phyloP scores from a whole-genome alignment of 2,113 vertebrate species.

The Capreolus pygargus region DNA sequence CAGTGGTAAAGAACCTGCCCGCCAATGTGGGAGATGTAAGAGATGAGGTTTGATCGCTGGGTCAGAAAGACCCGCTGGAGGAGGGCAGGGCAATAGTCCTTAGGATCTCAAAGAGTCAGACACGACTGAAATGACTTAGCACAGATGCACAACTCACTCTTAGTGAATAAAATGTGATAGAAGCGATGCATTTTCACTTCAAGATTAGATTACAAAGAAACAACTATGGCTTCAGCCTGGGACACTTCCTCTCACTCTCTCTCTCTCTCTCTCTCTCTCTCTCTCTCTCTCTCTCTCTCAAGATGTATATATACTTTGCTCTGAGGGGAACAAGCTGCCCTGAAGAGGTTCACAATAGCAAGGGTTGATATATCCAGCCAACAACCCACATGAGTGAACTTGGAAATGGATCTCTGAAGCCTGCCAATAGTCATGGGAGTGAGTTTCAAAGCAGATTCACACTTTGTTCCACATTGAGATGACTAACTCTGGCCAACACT shows the following conservation, averaged over 20 bases:
- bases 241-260: too few species aligned
- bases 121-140: neutral
- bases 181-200: neutral
- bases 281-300: neutral
- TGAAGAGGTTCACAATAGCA: neutral
- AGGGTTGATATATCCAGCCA: neutral
- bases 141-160: neutral
- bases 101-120: neutral
- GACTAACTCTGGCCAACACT: neutral
- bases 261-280: too few species aligned
- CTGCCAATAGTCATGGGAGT: neutral
- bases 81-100: neutral
- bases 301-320: neutral
- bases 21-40: neutral
- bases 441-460: neutral
- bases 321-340: neutral
- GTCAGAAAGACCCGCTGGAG: neutral
- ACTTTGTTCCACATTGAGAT: neutral
- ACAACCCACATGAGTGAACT: neutral
- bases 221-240: neutral
- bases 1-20: neutral
- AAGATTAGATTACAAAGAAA: neutral
- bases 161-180: neutral
- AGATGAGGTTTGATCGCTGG: neutral
- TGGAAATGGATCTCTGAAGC: neutral